Percentiles rank a stretch among this genome's conserved stretches.
These are phyloP conservation scores for Leptinotarsa haldemani DNA, from an alignment of 2,888 invertebrate genomes.

Conservation along the genomic window DNA sequence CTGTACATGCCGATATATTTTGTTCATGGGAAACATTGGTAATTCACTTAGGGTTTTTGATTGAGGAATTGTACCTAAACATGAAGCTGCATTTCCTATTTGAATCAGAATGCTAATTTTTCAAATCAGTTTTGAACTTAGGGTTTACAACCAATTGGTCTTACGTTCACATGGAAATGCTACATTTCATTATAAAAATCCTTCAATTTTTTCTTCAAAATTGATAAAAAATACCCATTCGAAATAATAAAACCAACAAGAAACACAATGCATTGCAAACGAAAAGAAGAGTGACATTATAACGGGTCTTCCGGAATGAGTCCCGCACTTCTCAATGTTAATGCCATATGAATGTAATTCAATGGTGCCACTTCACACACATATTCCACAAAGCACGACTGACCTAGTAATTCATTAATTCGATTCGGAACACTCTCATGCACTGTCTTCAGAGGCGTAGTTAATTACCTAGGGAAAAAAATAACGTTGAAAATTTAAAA, in stretches of 20 bases:
- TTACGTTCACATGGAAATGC: background rate
- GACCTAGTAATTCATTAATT: slow-evolving; percentile 31
- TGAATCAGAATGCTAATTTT: too few relatives aligned
- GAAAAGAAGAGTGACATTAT: slow-evolving; percentile 26
- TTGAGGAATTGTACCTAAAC: too few relatives aligned
- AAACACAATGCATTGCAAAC: slow-evolving; percentile 14
- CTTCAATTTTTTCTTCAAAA: background rate
- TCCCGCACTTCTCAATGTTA: slow-evolving; percentile 6
- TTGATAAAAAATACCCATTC: background rate
- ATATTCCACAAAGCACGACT: slow-evolving; percentile 32
- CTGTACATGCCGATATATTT: too few relatives aligned
- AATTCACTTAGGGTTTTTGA: too few relatives aligned
- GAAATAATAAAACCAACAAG: background rate
- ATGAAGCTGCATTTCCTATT: too few relatives aligned
- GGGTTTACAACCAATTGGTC: background rate
- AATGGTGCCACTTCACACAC: slow-evolving; percentile 36
- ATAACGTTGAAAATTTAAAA: background rate
- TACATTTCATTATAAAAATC: background rate
- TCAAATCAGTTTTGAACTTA: too few relatives aligned
- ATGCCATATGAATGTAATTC: slow-evolving; percentile 12
- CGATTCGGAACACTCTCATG: slow-evolving; percentile 19
- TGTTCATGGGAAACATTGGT: too few relatives aligned
- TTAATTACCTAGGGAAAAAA: background rate
- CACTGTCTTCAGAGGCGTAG: slow-evolving; percentile 3
- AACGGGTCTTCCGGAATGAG: slow-evolving; percentile 19